A percentile compares a stretch with the other conserved stretches of the same genome.
Conservation (phyloP, 1,140 invertebrate genomes). For the Metopolophium dirhodum region DNA sequence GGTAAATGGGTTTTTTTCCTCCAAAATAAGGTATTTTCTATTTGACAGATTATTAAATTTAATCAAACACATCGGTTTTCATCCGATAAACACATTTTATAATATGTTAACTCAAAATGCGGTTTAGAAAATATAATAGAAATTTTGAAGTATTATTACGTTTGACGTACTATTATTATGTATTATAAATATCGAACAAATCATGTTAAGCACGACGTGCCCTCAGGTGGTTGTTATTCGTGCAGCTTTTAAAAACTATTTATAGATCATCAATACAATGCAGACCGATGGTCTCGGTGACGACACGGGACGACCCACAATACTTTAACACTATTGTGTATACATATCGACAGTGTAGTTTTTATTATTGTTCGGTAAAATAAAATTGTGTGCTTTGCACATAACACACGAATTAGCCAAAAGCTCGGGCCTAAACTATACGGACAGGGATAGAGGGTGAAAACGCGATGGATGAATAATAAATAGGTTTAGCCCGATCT, state of each 20-base stretch:
- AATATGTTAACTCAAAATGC: neutral
- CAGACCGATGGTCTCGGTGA: too few relatives aligned
- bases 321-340: neutral
- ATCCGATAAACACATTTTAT: neutral
- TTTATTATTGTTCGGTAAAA: neutral
- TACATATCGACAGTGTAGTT: neutral
- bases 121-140: neutral
- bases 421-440: neutral
- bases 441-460: neutral
- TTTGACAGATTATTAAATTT: constrained; percentile 12
- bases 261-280: too few relatives aligned
- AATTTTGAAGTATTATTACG: neutral
- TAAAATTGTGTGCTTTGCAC: neutral
- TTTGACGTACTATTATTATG: neutral
- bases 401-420: neutral
- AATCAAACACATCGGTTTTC: neutral
- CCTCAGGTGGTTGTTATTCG: neutral
- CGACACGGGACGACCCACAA: too few relatives aligned
- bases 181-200: too few relatives aligned
- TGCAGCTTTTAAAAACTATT: neutral
- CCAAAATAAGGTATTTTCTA: neutral
- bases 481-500: neutral
- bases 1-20: neutral
- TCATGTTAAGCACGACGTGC: too few relatives aligned
- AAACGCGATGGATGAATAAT: neutral